phyloP scores from a whole-genome alignment of 2,888 invertebrate genomes.

The Catocala fraxini region DNA sequence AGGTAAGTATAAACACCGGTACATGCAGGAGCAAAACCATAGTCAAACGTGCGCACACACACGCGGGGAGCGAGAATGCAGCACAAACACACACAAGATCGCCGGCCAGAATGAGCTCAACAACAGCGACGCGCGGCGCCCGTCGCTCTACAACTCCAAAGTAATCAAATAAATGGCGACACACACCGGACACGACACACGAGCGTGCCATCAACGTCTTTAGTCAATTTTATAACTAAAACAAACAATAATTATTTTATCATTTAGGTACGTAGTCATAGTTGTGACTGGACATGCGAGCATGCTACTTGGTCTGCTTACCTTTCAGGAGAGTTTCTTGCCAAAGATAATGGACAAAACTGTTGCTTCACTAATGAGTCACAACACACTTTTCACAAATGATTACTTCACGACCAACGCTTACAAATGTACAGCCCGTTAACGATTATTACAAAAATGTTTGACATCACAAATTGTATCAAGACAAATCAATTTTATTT shows the following conservation, averaged over 20 bases:
- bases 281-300: conserved; percentile 30
- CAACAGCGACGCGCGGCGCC: conserved; percentile 48
- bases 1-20: conserved; percentile 36
- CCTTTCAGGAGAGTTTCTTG: conserved; percentile 12
- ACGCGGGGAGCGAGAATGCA: conserved; percentile 71
- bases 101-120: conserved; percentile 85
- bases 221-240: conserved; percentile 25
- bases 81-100: conserved; percentile 84
- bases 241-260: too few species aligned
- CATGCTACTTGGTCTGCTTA: conserved; percentile 34
- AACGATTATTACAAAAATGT: too few species aligned
- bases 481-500: too few species aligned
- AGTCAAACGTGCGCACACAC: conserved; percentile 71
- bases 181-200: conserved; percentile 42
- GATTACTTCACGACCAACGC: background rate
- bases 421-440: too few species aligned
- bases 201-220: conserved; percentile 44
- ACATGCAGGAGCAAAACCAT: conserved; percentile 74
- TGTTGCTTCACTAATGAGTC: background rate
- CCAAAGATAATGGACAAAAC: conserved; percentile 1
- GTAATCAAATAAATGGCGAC: conserved; percentile 62
- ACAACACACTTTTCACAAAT: background rate
- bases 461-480: too few species aligned
- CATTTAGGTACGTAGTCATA: background rate
- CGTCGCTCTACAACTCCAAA: conserved; percentile 76